A percentile compares a stretch with the other conserved stretches of the same genome.
Conservation (phyloP, 2,888 invertebrate genomes). For the Odontothrips loti region DNA sequence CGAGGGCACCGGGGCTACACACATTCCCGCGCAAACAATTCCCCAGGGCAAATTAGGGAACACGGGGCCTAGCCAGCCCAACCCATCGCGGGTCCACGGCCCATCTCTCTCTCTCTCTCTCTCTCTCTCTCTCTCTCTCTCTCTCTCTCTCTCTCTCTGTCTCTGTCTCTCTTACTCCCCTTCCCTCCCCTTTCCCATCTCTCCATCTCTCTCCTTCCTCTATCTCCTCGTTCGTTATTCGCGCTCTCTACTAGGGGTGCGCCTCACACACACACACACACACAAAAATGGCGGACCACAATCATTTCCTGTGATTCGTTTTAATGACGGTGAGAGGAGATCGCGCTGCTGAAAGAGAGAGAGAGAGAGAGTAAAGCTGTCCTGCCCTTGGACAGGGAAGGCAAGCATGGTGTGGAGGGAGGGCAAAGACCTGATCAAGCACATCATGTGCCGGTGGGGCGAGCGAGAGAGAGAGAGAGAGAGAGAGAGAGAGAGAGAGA, state of each 20-base stretch:
- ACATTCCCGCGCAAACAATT: slow-evolving; percentile 15
- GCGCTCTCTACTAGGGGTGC: background rate
- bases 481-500: no score
- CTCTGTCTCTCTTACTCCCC: background rate
- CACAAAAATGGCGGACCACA: slow-evolving; percentile 10
- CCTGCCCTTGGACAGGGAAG: no score
- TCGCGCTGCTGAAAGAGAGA: background rate
- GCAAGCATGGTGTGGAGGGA: background rate
- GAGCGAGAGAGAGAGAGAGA: no score
- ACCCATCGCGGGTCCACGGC: background rate
- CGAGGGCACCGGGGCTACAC: slow-evolving; percentile 5
- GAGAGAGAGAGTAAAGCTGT: no score
- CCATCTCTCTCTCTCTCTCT: background rate
- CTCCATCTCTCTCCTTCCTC: background rate
- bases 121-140: background rate
- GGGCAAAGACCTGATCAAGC: no score
- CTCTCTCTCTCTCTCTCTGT: background rate
- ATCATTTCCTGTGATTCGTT: slow-evolving; percentile 23
- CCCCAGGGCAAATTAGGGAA: slow-evolving; percentile 21
- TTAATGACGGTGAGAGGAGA: background rate
- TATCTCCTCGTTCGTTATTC: background rate
- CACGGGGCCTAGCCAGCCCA: background rate
- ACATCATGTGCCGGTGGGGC: no score
- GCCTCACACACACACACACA: background rate
- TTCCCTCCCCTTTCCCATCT: background rate